A percentile compares a stretch with the other conserved stretches of the same genome.
These are phyloP conservation scores for Sebastes goodei DNA, from an alignment of 2,797 vertebrate genomes.

Conservation along the genomic window DNA sequence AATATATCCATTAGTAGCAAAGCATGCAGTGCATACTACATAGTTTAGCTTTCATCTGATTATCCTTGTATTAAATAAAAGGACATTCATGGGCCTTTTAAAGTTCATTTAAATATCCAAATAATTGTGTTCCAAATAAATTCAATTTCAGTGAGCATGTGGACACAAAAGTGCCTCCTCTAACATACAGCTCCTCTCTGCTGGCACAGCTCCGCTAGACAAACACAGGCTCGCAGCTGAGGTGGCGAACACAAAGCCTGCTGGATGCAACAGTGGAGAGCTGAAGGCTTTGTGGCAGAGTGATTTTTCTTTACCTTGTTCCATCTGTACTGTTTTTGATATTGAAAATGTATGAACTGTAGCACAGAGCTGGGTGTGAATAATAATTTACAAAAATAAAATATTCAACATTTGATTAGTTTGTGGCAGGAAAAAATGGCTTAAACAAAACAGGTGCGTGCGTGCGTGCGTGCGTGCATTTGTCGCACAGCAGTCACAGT, in stretches of 20 bases:
- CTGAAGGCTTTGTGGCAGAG: constrained; percentile 28
- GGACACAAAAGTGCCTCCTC: neutral
- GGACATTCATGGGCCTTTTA: neutral
- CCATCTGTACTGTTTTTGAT: constrained; percentile 5
- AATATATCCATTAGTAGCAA: neutral
- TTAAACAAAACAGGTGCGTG: neutral
- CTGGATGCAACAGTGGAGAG: constrained; percentile 30
- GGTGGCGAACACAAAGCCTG: constrained; percentile 48
- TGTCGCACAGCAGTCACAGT: neutral
- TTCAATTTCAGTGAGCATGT: neutral
- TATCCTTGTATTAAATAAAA: neutral
- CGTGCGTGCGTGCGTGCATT: neutral
- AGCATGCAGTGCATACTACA: neutral
- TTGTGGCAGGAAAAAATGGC: neutral
- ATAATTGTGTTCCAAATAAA: neutral
- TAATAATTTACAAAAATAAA: neutral
- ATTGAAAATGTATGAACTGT: constrained; percentile 22
- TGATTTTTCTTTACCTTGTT: constrained; percentile 29
- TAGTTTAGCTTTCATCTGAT: neutral
- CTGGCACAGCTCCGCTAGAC: constrained; percentile 12
- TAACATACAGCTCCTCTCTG: neutral
- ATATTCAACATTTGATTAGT: neutral
- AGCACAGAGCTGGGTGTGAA: constrained; percentile 1
- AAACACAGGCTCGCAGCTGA: constrained; percentile 39
- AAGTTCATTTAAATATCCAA: neutral